Percentiles rank a stretch among this genome's conserved stretches.
phyloP scores from a whole-genome alignment of 2,888 invertebrate genomes.

The Eristalis tenax region DNA sequence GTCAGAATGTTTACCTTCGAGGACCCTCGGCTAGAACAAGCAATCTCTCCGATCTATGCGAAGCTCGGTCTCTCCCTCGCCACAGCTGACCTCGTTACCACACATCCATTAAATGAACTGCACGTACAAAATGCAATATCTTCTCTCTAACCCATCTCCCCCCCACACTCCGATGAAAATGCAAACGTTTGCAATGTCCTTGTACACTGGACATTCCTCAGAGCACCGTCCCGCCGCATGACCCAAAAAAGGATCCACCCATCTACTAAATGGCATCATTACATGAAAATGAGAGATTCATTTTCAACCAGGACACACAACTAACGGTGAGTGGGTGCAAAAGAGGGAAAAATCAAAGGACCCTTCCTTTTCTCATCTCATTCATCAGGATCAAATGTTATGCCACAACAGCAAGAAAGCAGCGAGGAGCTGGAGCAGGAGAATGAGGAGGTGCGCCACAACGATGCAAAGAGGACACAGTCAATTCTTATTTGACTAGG shows the following conservation, averaged over 20 bases:
- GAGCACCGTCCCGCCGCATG: conserved; percentile 21
- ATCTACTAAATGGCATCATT: conserved; percentile 69
- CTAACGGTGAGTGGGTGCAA: conserved; percentile 16
- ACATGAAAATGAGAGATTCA: conserved; percentile 60
- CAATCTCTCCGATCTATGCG: too few species aligned
- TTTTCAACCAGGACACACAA: conserved; percentile 43
- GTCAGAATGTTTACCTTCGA: conserved; percentile 3
- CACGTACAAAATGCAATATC: conserved; percentile 56
- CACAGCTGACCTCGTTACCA: conserved; percentile 61
- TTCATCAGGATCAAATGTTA: conserved; percentile 65
- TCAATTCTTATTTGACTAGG: conserved; percentile 58
- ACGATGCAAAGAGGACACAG: conserved; percentile 24
- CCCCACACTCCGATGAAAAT: conserved; percentile 38
- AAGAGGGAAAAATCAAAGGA: conserved; percentile 36
- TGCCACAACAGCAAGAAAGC: conserved; percentile 6
- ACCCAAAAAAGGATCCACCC: conserved; percentile 60
- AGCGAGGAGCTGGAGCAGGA: neutral
- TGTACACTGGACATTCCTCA: conserved; percentile 42
- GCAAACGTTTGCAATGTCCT: conserved; percentile 54
- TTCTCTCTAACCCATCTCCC: conserved; percentile 17
- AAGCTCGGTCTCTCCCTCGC: neutral
- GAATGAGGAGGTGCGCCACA: neutral
- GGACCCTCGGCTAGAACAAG: conserved; percentile 23
- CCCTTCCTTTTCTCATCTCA: conserved; percentile 39
- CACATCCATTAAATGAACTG: conserved; percentile 57